A percentile compares a stretch with the other conserved stretches of the same genome.
These are phyloP conservation scores for Drosophila putrida DNA, from an alignment of 2,888 invertebrate genomes.

Conservation along the genomic window DNA sequence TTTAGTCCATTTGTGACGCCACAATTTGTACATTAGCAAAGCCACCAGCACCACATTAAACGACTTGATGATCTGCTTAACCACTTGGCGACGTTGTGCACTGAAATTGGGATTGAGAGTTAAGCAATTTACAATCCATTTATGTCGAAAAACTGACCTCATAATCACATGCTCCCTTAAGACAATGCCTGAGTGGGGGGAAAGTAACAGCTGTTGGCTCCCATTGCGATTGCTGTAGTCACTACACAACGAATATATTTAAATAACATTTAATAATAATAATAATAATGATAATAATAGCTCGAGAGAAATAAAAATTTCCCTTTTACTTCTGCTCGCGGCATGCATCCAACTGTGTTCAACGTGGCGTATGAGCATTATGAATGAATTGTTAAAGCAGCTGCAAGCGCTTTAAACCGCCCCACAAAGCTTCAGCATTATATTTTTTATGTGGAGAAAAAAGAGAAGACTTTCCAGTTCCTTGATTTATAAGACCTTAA, in stretches of 20 bases:
- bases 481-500: slow-evolving; percentile 1
- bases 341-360: slow-evolving; percentile 8
- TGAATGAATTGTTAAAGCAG: slow-evolving; percentile 12
- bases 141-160: slow-evolving; percentile 49
- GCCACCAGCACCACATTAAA: slow-evolving; percentile 83
- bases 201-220: slow-evolving; percentile 41
- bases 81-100: slow-evolving; percentile 76
- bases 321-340: not conserved
- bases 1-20: slow-evolving; percentile 85
- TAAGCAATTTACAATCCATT: slow-evolving; percentile 8
- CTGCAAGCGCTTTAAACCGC: not conserved
- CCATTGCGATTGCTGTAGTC: slow-evolving; percentile 32
- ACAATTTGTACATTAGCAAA: slow-evolving; percentile 82
- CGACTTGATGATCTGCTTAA: slow-evolving; percentile 80
- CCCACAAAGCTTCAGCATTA: not conserved
- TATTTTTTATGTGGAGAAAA: not conserved
- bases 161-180: slow-evolving; percentile 47
- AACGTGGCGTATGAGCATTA: slow-evolving; percentile 50
- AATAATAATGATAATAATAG: slow-evolving; percentile 4
- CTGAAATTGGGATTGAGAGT: slow-evolving; percentile 50
- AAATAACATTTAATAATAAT: slow-evolving; percentile 10
- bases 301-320: slow-evolving; percentile 2
- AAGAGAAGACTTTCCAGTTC: slow-evolving; percentile 1
- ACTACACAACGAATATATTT: slow-evolving; percentile 39
- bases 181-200: slow-evolving; percentile 60